Conservation (phyloP, 2,797 vertebrate genomes). For the Halcyon leucocephala region DNA sequence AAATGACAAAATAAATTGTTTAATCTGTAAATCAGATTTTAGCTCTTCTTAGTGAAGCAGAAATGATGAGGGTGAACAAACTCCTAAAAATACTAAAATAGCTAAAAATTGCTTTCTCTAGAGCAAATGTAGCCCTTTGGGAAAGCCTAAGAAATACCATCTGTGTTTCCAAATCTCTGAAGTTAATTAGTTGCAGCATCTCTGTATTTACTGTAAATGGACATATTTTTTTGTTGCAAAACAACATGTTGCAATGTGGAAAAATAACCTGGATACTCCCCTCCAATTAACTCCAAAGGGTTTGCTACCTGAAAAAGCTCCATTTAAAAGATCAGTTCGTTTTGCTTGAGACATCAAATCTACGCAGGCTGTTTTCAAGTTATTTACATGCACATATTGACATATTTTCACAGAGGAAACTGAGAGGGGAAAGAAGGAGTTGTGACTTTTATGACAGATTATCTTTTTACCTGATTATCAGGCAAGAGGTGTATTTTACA, state of each 20-base stretch:
- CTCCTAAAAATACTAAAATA: constrained; percentile 41
- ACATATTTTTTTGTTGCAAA: constrained; percentile 44
- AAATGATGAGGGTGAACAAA: background rate
- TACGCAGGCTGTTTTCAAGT: background rate
- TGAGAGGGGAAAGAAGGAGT: background rate
- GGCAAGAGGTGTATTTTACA: background rate
- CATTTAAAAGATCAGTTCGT: background rate
- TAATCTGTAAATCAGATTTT: background rate
- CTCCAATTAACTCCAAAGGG: background rate
- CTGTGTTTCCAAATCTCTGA: constrained; percentile 42
- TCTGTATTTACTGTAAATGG: constrained; percentile 51
- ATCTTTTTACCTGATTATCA: background rate
- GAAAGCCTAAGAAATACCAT: constrained; percentile 60
- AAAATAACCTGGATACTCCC: background rate
- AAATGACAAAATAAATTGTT: background rate
- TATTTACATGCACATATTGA: background rate
- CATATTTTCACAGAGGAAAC: background rate
- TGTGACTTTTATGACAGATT: background rate
- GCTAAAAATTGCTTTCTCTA: background rate
- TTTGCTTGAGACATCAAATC: background rate
- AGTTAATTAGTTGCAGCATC: constrained; percentile 48
- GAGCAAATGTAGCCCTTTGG: constrained; percentile 21
- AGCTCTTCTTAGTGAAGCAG: background rate
- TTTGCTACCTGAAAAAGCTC: constrained; percentile 5
- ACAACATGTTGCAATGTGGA: constrained; percentile 28